Percentiles rank a stretch among this genome's conserved stretches.
Evolutionary conservation across 2,888 invertebrate genomes (phyloP).

Genomic region (Thymelicus acteon): DNA sequence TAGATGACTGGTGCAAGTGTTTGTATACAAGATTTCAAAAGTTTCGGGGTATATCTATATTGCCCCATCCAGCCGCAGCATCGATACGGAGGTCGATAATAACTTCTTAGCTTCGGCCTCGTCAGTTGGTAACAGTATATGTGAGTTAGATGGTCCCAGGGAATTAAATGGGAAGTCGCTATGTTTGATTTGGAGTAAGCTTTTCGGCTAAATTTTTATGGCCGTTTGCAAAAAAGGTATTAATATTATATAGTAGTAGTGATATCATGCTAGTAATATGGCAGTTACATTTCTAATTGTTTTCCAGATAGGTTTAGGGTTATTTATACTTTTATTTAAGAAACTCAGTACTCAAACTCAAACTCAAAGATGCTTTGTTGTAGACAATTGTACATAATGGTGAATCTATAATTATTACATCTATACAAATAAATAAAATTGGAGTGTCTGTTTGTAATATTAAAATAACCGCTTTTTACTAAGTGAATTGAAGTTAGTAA

Average conservation of each 20-base stretch:
- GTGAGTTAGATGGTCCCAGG: neutral
- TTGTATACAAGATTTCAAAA: too few relatives aligned
- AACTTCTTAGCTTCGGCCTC: slow-evolving; percentile 12
- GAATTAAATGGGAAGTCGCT: neutral
- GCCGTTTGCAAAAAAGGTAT: slow-evolving; percentile 22
- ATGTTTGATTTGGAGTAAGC: neutral
- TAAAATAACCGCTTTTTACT: too few relatives aligned
- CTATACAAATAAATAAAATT: too few relatives aligned
- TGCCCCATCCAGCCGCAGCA: slow-evolving; percentile 21
- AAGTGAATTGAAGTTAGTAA: too few relatives aligned
- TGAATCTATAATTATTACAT: too few relatives aligned
- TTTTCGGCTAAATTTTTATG: slow-evolving; percentile 24
- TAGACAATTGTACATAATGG: too few relatives aligned
- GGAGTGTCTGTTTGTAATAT: too few relatives aligned
- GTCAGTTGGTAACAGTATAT: slow-evolving; percentile 14
- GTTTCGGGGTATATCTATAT: too few relatives aligned
- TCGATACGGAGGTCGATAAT: slow-evolving; percentile 15
- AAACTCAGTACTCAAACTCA: too few relatives aligned
- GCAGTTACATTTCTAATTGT: slow-evolving; percentile 21
- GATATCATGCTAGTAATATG: neutral
- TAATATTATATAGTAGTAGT: slow-evolving; percentile 13
- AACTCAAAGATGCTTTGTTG: too few relatives aligned
- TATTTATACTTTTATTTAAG: slow-evolving; percentile 19
- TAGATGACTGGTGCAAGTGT: too few relatives aligned
- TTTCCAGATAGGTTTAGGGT: slow-evolving; percentile 29